phyloP scores from a whole-genome alignment of 2,797 vertebrate species.

The Bradypus variegatus region DNA sequence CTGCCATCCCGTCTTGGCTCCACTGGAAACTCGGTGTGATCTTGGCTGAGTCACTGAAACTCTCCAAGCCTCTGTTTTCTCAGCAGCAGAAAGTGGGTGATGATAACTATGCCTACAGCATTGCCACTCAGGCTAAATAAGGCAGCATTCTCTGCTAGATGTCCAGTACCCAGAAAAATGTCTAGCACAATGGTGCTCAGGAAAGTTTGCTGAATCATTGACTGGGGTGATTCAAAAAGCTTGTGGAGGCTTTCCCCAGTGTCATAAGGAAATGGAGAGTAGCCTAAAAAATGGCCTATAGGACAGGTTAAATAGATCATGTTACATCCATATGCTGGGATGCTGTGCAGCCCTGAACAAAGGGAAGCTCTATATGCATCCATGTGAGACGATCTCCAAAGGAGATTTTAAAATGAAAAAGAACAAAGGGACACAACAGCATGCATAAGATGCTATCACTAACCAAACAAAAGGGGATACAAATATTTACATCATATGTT shows the following conservation, averaged over 20 bases:
- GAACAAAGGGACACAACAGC: neutral
- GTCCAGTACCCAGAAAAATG: neutral
- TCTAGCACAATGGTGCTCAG: too few relatives aligned
- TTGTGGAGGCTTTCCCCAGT: neutral
- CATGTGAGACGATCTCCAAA: neutral
- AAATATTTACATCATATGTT: neutral
- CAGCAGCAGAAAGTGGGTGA: neutral
- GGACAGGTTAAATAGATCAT: neutral
- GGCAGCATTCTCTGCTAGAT: neutral
- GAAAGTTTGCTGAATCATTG: neutral
- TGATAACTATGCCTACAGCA: neutral
- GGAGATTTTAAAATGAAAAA: neutral
- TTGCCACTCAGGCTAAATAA: neutral
- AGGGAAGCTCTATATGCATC: neutral
- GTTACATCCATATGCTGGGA: neutral
- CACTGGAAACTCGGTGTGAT: neutral
- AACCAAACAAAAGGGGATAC: neutral
- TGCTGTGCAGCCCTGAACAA: neutral
- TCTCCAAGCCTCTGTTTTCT: neutral
- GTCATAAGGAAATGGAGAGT: neutral
- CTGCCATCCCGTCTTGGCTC: neutral
- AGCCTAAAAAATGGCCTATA: neutral
- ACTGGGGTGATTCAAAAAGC: neutral
- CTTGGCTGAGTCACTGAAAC: neutral
- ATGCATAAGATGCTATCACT: neutral